phyloP scores from a whole-genome alignment of 2,888 invertebrate species.

The Ectropis crepuscularia region DNA sequence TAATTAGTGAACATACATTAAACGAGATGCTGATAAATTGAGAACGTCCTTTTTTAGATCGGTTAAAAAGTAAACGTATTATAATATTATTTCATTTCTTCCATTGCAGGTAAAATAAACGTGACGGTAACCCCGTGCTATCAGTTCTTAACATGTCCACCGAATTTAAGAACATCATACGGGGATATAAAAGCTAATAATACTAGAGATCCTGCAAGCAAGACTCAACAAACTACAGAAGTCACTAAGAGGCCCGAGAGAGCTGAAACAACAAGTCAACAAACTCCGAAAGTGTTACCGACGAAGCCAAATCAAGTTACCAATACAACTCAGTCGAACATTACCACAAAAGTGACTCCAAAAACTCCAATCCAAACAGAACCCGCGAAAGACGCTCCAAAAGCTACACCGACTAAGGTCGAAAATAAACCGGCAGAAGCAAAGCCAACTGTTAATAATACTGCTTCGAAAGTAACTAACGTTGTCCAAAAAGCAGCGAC shows the following conservation, averaged over 20 bases:
- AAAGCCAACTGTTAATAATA: conserved; percentile 19
- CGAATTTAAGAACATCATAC: conserved; percentile 56
- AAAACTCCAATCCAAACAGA: not conserved
- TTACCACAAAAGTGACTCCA: conserved; percentile 4
- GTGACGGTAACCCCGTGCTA: conserved; percentile 61
- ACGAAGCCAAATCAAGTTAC: not conserved
- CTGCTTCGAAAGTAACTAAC: conserved; percentile 4
- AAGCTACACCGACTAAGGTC: not conserved
- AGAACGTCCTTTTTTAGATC: too few species aligned
- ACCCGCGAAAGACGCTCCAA: not conserved
- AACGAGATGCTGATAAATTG: too few species aligned
- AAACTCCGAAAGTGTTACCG: not conserved
- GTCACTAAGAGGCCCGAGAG: not conserved
- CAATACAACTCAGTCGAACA: not conserved
- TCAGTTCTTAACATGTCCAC: conserved; percentile 62
- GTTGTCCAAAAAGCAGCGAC: not conserved
- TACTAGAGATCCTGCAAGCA: conserved; percentile 10
- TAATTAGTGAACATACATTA: too few species aligned
- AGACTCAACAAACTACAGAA: conserved; percentile 3
- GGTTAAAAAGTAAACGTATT: too few species aligned
- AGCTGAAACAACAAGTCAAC: conserved; percentile 1
- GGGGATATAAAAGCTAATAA: conserved; percentile 36
- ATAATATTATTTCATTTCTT: conserved; percentile 11
- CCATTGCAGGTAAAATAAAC: conserved; percentile 60
- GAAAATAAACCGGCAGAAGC: conserved; percentile 8